Conservation (phyloP, 2,113 vertebrate species). For the Theristicus caerulescens region DNA sequence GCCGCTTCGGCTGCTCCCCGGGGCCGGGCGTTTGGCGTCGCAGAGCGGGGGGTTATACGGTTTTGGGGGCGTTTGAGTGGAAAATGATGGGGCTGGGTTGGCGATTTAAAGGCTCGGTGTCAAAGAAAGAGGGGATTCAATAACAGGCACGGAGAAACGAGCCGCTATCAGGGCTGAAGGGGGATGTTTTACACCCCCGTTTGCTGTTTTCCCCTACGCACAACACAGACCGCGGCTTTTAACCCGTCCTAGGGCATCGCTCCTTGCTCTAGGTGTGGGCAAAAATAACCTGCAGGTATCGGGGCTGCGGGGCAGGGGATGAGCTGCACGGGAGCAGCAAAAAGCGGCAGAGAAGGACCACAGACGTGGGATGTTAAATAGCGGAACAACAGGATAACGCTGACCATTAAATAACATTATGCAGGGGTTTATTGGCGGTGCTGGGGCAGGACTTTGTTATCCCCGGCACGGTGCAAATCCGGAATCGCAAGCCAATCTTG, state of each 20-base stretch:
- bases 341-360: background rate
- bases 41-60: fast-evolving
- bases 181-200: background rate
- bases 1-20: background rate
- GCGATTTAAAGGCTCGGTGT: background rate
- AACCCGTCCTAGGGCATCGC: too few species aligned
- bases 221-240: fast-evolving
- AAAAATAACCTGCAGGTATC: background rate
- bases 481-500: background rate
- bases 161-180: background rate
- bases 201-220: background rate
- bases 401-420: background rate
- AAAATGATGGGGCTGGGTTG: background rate
- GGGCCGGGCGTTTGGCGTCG: too few species aligned
- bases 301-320: background rate
- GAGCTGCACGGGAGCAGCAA: background rate
- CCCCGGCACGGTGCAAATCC: fast-evolving
- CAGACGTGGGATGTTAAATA: background rate
- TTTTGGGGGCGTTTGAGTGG: background rate
- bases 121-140: background rate
- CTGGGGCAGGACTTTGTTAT: background rate
- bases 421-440: background rate
- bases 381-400: background rate
- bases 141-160: fast-evolving
- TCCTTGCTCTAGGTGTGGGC: background rate